Evolutionary conservation across 1,140 invertebrate genomes (phyloP), one percentile per base, ranked within the genome.

Genomic region (Schmidtea mediterranea): DNA sequence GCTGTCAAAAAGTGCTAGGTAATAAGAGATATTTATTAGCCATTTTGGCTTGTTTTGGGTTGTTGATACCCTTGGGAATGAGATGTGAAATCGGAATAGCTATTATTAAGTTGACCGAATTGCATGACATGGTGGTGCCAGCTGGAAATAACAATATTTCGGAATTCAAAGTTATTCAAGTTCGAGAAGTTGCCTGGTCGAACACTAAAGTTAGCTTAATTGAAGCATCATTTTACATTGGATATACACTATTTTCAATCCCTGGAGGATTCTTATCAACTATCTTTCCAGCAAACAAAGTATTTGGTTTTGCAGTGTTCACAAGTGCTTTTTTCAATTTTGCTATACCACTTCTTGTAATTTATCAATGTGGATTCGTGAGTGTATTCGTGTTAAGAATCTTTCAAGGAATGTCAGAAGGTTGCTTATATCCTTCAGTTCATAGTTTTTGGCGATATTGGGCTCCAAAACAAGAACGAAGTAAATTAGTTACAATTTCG

Each of bases 381-480:
- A 2, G 43, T 8, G n/a, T 24, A 18, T 40, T 48, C 18, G 15
- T 24, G 12, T 18, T 48, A 6, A 15, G 46, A 12, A 15, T 48
- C 6, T 5, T 48, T 39, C 46, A 48, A 22, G 46, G 46, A 13
- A 48, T 48, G 46, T 23, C 46, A 24, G 46, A 48, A 22, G 46
- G 22, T 5, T 23, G 46, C 23, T 5, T 48, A 5, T 48, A 48
- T 24, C 13, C 46, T 2, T 18, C 16, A 16, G 46, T 48, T 2
- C 46, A 48, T 36, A 18, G 16, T 18, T 13, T 48, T 15, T 18
- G 16, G 13, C 16, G 46, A 13, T 48, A 48, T 40, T 48, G 46
- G 46, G 2, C 46, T 21, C 46, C 46, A 48, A 13, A 48, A 19
- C 18, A 15, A n/a, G 46, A 48, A 22, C 8, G 46, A 37, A 22